Base-by-base conservation (phyloP, 2,113 vertebrate genomes). In the Rutilus rutilus region DNA sequence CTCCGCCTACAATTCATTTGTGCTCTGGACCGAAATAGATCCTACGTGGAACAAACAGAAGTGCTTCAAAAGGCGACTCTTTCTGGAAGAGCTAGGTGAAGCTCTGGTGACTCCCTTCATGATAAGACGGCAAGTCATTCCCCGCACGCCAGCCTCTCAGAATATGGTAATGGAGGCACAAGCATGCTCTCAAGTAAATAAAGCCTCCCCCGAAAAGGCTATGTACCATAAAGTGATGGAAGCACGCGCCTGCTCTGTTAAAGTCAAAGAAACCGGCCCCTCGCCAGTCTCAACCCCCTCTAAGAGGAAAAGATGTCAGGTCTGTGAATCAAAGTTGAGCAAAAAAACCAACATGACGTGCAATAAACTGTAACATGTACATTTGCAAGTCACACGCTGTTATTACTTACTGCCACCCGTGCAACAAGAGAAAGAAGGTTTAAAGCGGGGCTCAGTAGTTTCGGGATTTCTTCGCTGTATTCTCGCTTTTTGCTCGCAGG, bases 1-100 rank as follows among this genome's bases (percentile, higher is more conserved):
- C 23, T 85, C 86, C 5, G 47, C 78, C 75, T 87, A 87, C 54
- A 87, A 82, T 86, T 59, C 50, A 15, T 87, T 82, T 30, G 25
- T 87, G 33, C 45, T 81, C 12, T 87, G 86, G 81, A 84, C 2
- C 1, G 10, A 84, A 50, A 45, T 81, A 19, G 47, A 85, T 59
- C 76, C 47, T 62, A 21, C 15, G 47, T 85, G 75, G 50, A 60
- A 25, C 12, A 36, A 69, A 36, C 33, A 33, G 33, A 33, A 33
- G 33, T 4, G 33, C 33, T 7, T 45, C 33, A 75, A n/a, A 27
- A 86, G 60, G 52, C 62, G 42, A 30, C 27, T 86, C 33, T 75
- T 86, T 76, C 80, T 80, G 21, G 80, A 86, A 42, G 27, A 86
- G 45, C 27, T 88, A 30, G 74, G 80, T 23, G 74, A 36, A 42